Conservation (phyloP, 1,140 invertebrate species). For the Harpegnathos saltator region DNA sequence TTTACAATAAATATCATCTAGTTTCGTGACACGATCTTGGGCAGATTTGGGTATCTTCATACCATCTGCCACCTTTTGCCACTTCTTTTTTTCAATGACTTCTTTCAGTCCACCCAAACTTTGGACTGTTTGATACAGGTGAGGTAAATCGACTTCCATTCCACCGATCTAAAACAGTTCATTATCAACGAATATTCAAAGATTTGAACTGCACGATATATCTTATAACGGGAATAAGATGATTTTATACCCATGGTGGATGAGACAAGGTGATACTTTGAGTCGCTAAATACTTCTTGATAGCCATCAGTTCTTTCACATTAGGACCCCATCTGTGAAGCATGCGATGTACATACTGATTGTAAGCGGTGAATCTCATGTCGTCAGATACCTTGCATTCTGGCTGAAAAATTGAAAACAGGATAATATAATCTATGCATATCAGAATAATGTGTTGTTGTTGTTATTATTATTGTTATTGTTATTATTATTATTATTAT, state of each 20-base stretch:
- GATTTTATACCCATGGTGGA: slow-evolving; percentile 89
- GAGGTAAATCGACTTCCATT: slow-evolving; percentile 95
- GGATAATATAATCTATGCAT: slow-evolving; percentile 34
- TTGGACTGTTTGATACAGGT: slow-evolving; percentile 94
- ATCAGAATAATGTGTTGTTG: slow-evolving; percentile 23
- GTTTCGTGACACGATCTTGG: slow-evolving; percentile 93
- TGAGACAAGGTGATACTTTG: slow-evolving; percentile 92
- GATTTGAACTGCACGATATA: not conserved
- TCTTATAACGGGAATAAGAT: slow-evolving; percentile 34
- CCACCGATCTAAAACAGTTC: slow-evolving; percentile 90
- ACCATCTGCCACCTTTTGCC: slow-evolving; percentile 95
- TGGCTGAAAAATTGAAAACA: slow-evolving; percentile 86
- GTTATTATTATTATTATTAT: too few species aligned
- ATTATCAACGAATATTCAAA: slow-evolving; percentile 15
- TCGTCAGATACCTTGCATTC: slow-evolving; percentile 94
- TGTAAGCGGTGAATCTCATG: slow-evolving; percentile 95
- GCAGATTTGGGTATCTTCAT: slow-evolving; percentile 94
- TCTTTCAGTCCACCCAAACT: slow-evolving; percentile 94
- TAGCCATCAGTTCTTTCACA: slow-evolving; percentile 94
- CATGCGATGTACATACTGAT: slow-evolving; percentile 97
- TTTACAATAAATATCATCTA: slow-evolving; percentile 97
- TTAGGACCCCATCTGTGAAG: slow-evolving; percentile 95
- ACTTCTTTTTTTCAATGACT: slow-evolving; percentile 96
- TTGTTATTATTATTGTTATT: too few species aligned
- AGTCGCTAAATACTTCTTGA: slow-evolving; percentile 93